A percentile compares a stretch with the other conserved stretches of the same genome.
phyloP scores from a whole-genome alignment of 2,888 invertebrate genomes.

The Melangyna quadrimaculata region DNA sequence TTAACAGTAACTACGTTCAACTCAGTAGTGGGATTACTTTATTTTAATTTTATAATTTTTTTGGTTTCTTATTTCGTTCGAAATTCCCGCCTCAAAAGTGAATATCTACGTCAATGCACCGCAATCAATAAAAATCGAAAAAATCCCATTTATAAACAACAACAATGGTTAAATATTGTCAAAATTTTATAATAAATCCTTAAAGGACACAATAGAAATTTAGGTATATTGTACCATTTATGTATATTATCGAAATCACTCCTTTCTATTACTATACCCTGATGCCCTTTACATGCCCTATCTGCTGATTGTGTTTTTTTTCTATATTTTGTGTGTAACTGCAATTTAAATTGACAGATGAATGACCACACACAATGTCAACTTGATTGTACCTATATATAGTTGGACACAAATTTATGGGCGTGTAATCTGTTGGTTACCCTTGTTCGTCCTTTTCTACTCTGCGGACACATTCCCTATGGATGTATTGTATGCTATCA shows the following conservation, averaged over 20 bases:
- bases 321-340: slow-evolving; percentile 29
- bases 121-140: slow-evolving; percentile 5
- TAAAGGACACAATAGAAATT: slow-evolving; percentile 51
- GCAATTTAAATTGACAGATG: slow-evolving; percentile 67
- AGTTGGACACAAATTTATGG: slow-evolving; percentile 67
- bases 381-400: slow-evolving; percentile 15
- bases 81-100: slow-evolving; percentile 4
- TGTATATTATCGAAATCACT: slow-evolving; percentile 43
- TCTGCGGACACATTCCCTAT: slow-evolving; percentile 32
- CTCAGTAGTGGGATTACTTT: not conserved
- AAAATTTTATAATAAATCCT: slow-evolving; percentile 45
- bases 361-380: slow-evolving; percentile 70
- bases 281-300: not conserved
- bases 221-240: slow-evolving; percentile 7
- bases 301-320: not conserved
- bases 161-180: slow-evolving; percentile 57
- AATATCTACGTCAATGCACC: not conserved
- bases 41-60: not conserved
- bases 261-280: not conserved
- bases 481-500: not conserved
- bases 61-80: not conserved
- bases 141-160: slow-evolving; percentile 1
- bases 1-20: not conserved
- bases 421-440: slow-evolving; percentile 67
- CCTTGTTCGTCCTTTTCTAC: slow-evolving; percentile 48